These are phyloP conservation scores for Hirudinaria manillensis DNA, from an alignment of 2,888 invertebrate genomes.

Conservation along the genomic window DNA sequence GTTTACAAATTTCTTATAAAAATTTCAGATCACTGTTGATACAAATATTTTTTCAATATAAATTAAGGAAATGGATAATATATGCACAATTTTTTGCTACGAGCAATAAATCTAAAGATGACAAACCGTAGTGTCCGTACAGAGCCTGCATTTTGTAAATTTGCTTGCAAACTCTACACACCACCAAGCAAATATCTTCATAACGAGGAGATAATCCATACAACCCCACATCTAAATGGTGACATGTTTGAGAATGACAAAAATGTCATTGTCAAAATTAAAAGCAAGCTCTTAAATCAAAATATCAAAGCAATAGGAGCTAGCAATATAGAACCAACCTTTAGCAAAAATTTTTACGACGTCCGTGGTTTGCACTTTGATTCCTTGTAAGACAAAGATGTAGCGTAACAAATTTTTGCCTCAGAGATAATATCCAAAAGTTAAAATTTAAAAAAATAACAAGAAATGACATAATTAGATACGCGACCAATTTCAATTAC, in stretches of 20 bases:
- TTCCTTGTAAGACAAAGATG: neutral
- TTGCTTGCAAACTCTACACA: slow-evolving; percentile 24
- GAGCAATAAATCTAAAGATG: neutral
- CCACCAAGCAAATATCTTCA: slow-evolving; percentile 19
- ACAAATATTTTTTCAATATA: no score
- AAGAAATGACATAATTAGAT: neutral
- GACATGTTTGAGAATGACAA: neutral
- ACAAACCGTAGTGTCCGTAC: slow-evolving; percentile 21
- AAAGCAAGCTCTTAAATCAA: no score
- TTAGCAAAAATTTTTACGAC: slow-evolving; percentile 11
- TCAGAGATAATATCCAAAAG: neutral
- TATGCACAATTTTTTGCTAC: no score
- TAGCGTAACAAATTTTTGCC: no score
- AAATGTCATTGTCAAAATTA: no score
- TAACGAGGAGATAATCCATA: slow-evolving; percentile 26
- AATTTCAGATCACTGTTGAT: neutral
- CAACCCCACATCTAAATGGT: slow-evolving; percentile 18
- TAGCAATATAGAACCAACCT: neutral
- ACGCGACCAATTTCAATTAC: neutral
- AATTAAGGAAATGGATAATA: no score
- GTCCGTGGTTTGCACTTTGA: slow-evolving; percentile 5
- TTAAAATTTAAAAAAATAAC: neutral
- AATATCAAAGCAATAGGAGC: no score
- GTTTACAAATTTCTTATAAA: neutral
- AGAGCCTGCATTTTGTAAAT: slow-evolving; percentile 23